These are phyloP conservation scores for Peromyscus aztecus DNA, from an alignment of 2,797 vertebrate genomes.

Conservation along the genomic window DNA sequence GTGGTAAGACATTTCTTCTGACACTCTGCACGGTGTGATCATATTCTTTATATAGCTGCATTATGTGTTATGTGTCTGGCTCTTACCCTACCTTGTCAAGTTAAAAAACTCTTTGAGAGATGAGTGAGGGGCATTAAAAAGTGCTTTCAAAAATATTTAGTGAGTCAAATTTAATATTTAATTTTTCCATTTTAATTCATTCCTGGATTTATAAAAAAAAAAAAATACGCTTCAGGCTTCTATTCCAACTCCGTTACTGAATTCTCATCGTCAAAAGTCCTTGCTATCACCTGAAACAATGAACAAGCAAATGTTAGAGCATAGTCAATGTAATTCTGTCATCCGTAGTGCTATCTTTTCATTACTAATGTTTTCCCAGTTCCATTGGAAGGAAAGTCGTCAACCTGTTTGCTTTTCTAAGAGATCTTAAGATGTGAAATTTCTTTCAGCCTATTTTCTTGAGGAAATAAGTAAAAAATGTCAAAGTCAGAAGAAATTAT, in stretches of 20 bases:
- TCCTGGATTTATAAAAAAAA: neutral
- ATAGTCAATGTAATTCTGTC: neutral
- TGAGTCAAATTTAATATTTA: constrained; percentile 42
- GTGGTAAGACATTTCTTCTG: constrained; percentile 10
- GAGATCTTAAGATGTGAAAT: neutral
- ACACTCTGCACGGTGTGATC: neutral
- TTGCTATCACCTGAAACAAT: neutral
- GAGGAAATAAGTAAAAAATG: constrained; percentile 10
- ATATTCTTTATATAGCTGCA: neutral
- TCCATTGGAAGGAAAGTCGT: constrained; percentile 20
- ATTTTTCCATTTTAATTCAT: constrained; percentile 51
- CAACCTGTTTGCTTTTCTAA: constrained; percentile 49
- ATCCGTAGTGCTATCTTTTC: constrained; percentile 8
- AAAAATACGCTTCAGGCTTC: neutral
- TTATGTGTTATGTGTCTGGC: neutral
- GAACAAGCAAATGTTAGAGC: neutral
- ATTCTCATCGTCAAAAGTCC: constrained; percentile 10
- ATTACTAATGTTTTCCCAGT: neutral
- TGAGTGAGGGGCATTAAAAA: neutral
- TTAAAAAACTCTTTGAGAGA: constrained; percentile 26
- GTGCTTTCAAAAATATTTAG: constrained; percentile 59
- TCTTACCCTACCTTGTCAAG: neutral
- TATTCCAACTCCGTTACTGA: neutral
- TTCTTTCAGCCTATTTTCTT: constrained; percentile 55
- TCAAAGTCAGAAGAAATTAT: constrained; percentile 38